These are phyloP conservation scores for Drosophila macrospina DNA, from an alignment of 2,888 invertebrate genomes.

Conservation along the genomic window DNA sequence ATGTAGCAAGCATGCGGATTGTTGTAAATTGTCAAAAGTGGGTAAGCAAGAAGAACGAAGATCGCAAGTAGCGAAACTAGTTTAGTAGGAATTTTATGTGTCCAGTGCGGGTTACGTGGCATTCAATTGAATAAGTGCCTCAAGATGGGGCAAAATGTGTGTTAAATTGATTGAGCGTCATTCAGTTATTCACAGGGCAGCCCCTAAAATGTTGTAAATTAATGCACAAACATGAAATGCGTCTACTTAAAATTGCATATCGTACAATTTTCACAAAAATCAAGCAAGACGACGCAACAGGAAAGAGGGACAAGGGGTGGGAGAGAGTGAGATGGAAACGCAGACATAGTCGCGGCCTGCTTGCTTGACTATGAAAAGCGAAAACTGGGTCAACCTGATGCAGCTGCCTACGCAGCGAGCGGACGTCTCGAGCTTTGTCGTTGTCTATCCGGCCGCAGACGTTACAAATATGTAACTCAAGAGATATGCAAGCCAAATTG, in stretches of 20 bases:
- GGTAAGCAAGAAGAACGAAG: conserved; percentile 21
- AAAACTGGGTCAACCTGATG: conserved; percentile 80
- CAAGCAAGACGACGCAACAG: conserved; percentile 41
- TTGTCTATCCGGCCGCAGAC: conserved; percentile 70
- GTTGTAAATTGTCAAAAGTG: conserved; percentile 43
- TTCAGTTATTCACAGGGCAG: conserved; percentile 40
- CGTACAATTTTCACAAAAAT: conserved; percentile 68
- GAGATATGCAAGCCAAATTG: conserved; percentile 67
- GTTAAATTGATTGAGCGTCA: conserved; percentile 70
- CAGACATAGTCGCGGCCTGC: conserved; percentile 16
- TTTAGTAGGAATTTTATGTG: conserved; percentile 70
- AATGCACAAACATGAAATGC: conserved; percentile 52
- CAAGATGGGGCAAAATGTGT: conserved; percentile 55
- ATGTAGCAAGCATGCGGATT: conserved; percentile 44
- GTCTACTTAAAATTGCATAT: conserved; percentile 69
- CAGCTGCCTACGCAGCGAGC: conserved; percentile 71
- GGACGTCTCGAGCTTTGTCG: conserved; percentile 41
- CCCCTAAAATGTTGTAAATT: conserved; percentile 52
- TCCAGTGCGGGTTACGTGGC: conserved; percentile 59
- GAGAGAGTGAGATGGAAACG: neutral
- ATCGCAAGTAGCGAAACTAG: conserved; percentile 62
- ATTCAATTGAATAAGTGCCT: conserved; percentile 71
- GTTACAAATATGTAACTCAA: conserved; percentile 71
- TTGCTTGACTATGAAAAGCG: conserved; percentile 65
- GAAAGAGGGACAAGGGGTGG: neutral